These are phyloP conservation scores for Marmota monax DNA, from an alignment of 2,113 vertebrate species.

Conservation along the genomic window DNA sequence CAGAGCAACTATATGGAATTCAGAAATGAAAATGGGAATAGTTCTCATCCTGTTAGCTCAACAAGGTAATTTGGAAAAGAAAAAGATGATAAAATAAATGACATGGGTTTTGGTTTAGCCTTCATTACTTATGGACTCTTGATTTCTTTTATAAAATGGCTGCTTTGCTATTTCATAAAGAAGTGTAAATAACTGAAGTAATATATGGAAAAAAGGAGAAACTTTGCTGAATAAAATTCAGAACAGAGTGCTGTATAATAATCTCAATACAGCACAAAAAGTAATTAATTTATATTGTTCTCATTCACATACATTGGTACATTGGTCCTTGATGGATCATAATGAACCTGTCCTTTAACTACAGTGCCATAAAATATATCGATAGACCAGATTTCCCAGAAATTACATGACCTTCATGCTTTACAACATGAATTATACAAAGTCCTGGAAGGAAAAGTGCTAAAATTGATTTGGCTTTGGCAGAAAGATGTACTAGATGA, in stretches of 20 bases:
- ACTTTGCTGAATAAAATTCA: slow-evolving; percentile 2
- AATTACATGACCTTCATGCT: not conserved
- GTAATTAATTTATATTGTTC: not conserved
- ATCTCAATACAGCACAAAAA: not conserved
- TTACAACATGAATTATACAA: slow-evolving; percentile 50
- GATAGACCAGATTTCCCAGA: slow-evolving; percentile 11
- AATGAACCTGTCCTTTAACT: slow-evolving; percentile 32
- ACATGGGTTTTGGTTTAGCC: not conserved
- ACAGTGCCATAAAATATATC: not conserved
- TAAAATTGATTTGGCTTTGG: slow-evolving; percentile 55
- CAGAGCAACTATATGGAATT: not conserved
- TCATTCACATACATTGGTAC: not conserved
- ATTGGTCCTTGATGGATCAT: not conserved
- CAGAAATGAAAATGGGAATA: not conserved
- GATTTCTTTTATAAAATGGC: not conserved
- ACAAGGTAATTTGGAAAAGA: not conserved
- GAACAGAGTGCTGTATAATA: not conserved
- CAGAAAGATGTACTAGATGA: slow-evolving; percentile 42
- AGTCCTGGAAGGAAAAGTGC: not conserved
- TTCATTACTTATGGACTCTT: not conserved
- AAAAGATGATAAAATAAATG: not conserved
- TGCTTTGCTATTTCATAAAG: not conserved
- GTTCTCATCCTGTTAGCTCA: not conserved
- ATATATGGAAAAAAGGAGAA: not conserved
- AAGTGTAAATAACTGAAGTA: not conserved